Base-by-base conservation (phyloP, 2,888 invertebrate genomes). In the Calameuta filiformis region DNA sequence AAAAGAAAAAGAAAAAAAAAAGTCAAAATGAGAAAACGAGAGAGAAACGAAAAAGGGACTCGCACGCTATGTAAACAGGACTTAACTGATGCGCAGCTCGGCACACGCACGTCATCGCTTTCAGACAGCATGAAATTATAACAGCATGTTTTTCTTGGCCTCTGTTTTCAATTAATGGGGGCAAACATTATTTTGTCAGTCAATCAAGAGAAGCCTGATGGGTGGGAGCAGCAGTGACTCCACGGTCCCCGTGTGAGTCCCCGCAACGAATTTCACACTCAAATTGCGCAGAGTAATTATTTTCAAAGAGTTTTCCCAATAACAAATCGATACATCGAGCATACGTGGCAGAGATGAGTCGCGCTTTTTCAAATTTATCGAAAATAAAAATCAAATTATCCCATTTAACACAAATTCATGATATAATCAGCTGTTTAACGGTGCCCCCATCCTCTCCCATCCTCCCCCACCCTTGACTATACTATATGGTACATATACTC, bases 121-220 rank as follows among this genome's bases (percentile, higher is more conserved):
- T 79, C 79, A 76, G n/a, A 71, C 35, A 71, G 79, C 77, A 76
- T 77, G 78, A 79, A 79, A 81, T 78, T 81, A 76, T 69, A 37
- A 77, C 69, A 68, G 79, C 77, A 74, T 80, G 79, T 81, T 82
- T 76, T 80, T 78, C 73, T 77, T 82, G 71, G 75, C 75, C 79
- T 75, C 75, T 69, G 69, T 75, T 79, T 80, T 79, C 77, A 80
- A 75, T 78, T 77, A 73, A 76, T n/a, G 73, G 77, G 79, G 78
- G 74, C 80, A 82, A 81, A 81, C 81, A 80, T 80, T 81, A 79
- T 83, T 82, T 81, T 79, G 83, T 82, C 80, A 79, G 81, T 81
- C 80, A 77, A 81, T 82, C 79, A 79, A 77, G 75, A 71, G 77
- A 76, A 15, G 68, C 68, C 73, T 4, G 69, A 33, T 69, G 31